Percentiles rank a stretch among this genome's conserved stretches.
Conservation (phyloP, 1,140 invertebrate species). For the Diorhabda sublineata region DNA sequence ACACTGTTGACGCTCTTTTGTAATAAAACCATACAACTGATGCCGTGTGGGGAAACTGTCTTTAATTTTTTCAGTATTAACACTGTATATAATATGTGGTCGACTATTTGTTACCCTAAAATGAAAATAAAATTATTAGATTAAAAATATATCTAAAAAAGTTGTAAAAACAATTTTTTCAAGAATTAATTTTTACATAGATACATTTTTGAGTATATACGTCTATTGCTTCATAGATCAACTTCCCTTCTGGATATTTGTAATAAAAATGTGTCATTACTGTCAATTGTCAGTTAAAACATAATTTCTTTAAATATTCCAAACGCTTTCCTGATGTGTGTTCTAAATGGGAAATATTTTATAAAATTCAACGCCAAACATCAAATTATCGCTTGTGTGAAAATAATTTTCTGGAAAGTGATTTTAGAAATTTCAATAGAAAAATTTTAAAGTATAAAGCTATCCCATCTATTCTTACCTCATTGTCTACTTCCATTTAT, state of each 20-base stretch:
- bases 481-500: no score
- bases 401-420: no score
- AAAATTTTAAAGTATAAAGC: no score
- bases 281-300: not conserved
- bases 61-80: constrained; percentile 24
- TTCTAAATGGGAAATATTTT: not conserved
- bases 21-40: constrained; percentile 31
- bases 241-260: not conserved
- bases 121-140: constrained; percentile 15
- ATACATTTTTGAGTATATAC: not conserved
- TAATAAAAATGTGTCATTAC: not conserved
- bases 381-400: no score
- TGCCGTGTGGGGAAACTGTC: constrained; percentile 25
- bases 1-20: constrained; percentile 21
- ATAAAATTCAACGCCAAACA: no score
- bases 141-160: constrained; percentile 8
- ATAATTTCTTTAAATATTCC: not conserved
- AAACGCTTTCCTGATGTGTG: not conserved
- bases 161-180: not conserved
- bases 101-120: constrained; percentile 35
- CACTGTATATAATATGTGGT: constrained; percentile 35
- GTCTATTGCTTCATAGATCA: not conserved
- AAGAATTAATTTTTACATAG: not conserved
- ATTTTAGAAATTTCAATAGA: no score
- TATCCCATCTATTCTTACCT: no score